Evolutionary conservation across 1,140 invertebrate genomes (phyloP), one percentile per base, ranked within the genome.

Genomic region (Charaxes varanes): DNA sequence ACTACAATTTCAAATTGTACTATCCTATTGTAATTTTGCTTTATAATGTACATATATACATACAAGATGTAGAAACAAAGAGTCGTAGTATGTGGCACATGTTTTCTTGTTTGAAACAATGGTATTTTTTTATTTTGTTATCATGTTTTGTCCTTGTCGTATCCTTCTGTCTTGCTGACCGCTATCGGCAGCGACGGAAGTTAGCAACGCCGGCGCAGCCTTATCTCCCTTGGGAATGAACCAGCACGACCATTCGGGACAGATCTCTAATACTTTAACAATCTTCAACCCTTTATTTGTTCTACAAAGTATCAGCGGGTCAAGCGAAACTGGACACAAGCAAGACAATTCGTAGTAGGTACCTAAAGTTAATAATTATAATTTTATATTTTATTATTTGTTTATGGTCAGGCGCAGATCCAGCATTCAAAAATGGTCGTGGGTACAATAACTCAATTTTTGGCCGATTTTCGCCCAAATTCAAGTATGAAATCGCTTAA

Each of bases 111-210:
- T 32, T 45, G 6, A 31, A 45, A 45, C 18, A 37, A 26, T 31
- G 26, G 26, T 31, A 19, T 40, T 42, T 42, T 42, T 24, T 34
- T 34, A 37, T n/a, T 4, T 35, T 37, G 41, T 53, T 62, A 56
- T 59, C 56, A 42, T 53, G 38, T 54, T 59, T 62, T 62, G 60
- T 59, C 60, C 60, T 69, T 64, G 54, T 62, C 63, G 65, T 69
- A 62, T 69, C 67, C 60, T 69, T 68, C 53, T 65, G 59, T 67
- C 59, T 60, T 62, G 46, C 42, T 54, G 56, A 53, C 53, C 48
- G 56, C 48, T 65, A 65, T 70, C 59, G 53, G 31, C 33, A 24
- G 27, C 41, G 54, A 56, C 72, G 72, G 72, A 77, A 73, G 64
- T 61, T 44, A 41, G 30, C 54, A 54, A 57, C 59, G 54, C 56